Evolutionary conservation across 2,797 vertebrate species (phyloP).

Genomic region (Chromobotia macracanthus): DNA sequence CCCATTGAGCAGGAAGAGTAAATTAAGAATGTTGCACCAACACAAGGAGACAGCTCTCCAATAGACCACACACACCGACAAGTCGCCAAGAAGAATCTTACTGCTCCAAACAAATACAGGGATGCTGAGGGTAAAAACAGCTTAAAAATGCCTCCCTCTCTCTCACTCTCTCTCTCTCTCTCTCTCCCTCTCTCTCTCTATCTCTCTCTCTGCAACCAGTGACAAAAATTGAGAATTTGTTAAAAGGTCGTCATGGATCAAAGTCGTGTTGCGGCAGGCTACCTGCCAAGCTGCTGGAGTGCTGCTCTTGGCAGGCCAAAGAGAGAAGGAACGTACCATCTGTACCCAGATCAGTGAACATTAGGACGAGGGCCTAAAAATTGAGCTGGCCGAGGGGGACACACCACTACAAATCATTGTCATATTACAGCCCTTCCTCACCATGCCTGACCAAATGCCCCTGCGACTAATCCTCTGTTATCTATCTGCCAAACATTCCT

Average conservation of each 20-base stretch:
- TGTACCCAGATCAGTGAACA: conserved; percentile 65
- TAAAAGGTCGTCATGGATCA: conserved; percentile 78
- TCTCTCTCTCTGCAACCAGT: conserved; percentile 49
- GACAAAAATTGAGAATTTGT: conserved; percentile 76
- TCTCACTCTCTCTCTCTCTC: no score
- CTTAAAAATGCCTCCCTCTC: conserved; percentile 51
- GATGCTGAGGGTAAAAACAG: conserved; percentile 44
- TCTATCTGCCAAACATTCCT: conserved; percentile 49
- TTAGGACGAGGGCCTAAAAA: conserved; percentile 64
- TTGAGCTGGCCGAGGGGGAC: conserved; percentile 49
- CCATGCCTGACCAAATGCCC: conserved; percentile 19
- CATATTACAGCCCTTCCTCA: conserved; percentile 53
- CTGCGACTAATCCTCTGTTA: conserved; percentile 22
- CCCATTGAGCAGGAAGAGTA: conserved; percentile 51
- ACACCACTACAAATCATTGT: conserved; percentile 58
- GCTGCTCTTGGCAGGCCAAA: conserved; percentile 63
- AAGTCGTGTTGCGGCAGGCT: conserved; percentile 71
- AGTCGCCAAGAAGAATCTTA: conserved; percentile 60
- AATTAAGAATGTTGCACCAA: conserved; percentile 63
- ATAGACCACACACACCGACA: conserved; percentile 67
- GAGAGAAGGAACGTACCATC: conserved; percentile 67
- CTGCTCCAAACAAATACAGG: conserved; percentile 60
- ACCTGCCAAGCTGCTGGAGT: conserved; percentile 65
- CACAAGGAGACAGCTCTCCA: conserved; percentile 67
- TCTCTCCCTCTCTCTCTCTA: no score